Evolutionary conservation across 2,113 vertebrate genomes (phyloP).

Genomic region (Labrus mixtus): DNA sequence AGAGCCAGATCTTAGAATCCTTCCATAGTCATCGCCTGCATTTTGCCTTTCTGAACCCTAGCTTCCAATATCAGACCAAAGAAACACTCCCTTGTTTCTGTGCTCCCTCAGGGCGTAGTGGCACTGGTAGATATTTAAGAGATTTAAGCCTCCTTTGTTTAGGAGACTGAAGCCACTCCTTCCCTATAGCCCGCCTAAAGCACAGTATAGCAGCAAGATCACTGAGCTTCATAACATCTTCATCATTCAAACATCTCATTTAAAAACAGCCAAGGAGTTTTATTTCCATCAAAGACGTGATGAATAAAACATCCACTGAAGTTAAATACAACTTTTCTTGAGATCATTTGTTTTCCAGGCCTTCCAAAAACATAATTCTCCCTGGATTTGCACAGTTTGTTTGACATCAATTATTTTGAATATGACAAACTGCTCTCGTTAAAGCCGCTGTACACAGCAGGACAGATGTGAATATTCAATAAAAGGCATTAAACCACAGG

Average conservation of each 20-base stretch:
- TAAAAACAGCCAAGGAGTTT: conserved; percentile 17
- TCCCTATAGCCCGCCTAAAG: conserved; percentile 34
- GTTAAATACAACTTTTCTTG: conserved; percentile 31
- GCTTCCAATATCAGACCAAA: conserved; percentile 70
- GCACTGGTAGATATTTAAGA: conserved; percentile 69
- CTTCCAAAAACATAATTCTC: conserved; percentile 57
- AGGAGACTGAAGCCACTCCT: conserved; percentile 47
- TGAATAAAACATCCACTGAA: conserved; percentile 52
- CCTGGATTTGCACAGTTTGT: conserved; percentile 55
- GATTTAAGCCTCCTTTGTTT: conserved; percentile 77
- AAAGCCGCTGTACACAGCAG: conserved; percentile 51
- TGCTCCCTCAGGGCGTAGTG: conserved; percentile 65
- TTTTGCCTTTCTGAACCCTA: conserved; percentile 66
- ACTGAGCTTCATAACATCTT: conserved; percentile 32
- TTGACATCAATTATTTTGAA: conserved; percentile 73
- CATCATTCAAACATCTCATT: conserved; percentile 45
- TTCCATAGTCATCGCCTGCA: conserved; percentile 44
- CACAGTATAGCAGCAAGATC: conserved; percentile 24
- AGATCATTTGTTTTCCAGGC: conserved; percentile 67
- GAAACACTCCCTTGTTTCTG: conserved; percentile 76
- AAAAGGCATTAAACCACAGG: conserved; percentile 47
- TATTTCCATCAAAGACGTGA: conserved; percentile 32
- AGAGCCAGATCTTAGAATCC: conserved; percentile 49
- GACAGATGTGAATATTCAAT: conserved; percentile 71
- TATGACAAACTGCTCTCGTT: conserved; percentile 69